Percentiles rank a stretch among this genome's conserved stretches.
phyloP scores from a whole-genome alignment of 53 echinoderm and acorn worm genomes.

The Pentamera pediparva region DNA sequence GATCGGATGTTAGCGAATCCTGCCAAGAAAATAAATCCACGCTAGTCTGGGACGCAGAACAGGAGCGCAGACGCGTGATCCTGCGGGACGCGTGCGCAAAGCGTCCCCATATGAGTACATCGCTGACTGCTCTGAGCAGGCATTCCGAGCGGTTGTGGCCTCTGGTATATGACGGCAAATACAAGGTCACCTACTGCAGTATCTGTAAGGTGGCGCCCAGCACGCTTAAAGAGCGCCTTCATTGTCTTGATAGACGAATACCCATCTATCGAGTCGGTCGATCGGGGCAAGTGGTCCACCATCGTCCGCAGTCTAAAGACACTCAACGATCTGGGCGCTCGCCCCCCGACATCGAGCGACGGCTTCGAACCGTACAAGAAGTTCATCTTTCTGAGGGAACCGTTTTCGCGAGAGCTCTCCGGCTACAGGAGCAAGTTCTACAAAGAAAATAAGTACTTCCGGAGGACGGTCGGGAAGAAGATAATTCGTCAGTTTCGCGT shows the following conservation, averaged over 20 bases:
- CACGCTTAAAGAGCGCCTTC: not conserved
- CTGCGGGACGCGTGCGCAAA: not conserved
- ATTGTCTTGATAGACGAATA: not conserved
- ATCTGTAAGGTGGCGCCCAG: not conserved
- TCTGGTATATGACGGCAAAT: not conserved
- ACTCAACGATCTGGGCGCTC: not conserved
- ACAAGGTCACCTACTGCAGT: not conserved
- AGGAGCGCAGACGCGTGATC: not conserved
- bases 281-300: not conserved
- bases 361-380: not conserved
- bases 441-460: not conserved
- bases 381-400: not conserved
- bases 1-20: not conserved
- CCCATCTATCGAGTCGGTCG: not conserved
- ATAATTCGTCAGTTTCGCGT: not conserved
- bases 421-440: not conserved
- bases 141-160: not conserved
- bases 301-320: not conserved
- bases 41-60: not conserved
- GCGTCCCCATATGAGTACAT: not conserved
- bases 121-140: not conserved
- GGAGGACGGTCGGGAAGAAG: not conserved
- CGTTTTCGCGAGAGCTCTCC: not conserved
- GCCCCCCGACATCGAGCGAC: not conserved
- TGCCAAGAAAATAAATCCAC: not conserved